Evolutionary conservation across 2,888 invertebrate species (phyloP).

Genomic region (Cremastinae sp.): DNA sequence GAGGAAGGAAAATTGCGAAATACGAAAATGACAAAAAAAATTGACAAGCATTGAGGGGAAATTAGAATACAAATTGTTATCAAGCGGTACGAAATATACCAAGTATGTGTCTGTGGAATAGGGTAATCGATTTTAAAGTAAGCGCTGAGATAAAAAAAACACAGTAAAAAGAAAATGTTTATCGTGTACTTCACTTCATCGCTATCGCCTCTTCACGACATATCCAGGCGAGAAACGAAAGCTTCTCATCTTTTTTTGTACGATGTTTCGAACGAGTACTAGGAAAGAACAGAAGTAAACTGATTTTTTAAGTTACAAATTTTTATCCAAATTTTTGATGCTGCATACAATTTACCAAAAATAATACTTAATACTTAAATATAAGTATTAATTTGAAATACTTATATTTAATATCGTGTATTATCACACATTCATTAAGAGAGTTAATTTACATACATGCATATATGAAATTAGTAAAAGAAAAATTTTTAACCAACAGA

Average conservation of each 20-base stretch:
- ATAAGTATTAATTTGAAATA: too few species aligned
- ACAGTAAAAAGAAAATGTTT: constrained; percentile 28
- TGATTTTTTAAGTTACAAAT: not conserved
- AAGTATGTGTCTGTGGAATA: constrained; percentile 56
- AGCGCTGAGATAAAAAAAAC: constrained; percentile 43
- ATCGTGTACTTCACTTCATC: constrained; percentile 57
- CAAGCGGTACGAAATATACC: constrained; percentile 51
- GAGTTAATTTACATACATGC: too few species aligned
- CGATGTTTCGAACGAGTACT: not conserved
- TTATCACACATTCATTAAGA: too few species aligned
- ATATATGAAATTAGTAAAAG: too few species aligned
- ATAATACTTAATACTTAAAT: too few species aligned
- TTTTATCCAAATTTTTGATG: constrained; percentile 24
- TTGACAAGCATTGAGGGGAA: constrained; percentile 20
- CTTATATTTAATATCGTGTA: too few species aligned
- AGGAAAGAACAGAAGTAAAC: not conserved
- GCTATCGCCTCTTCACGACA: constrained; percentile 63
- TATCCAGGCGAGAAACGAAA: constrained; percentile 64
- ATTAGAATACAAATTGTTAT: constrained; percentile 49
- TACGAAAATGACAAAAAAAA: constrained; percentile 16
- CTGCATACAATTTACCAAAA: constrained; percentile 34
- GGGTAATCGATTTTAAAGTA: constrained; percentile 47
- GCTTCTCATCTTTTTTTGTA: constrained; percentile 15
- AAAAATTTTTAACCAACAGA: not conserved
- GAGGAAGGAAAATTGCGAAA: constrained; percentile 15